These are phyloP conservation scores for Danio kyathit DNA, from an alignment of 2,797 vertebrate genomes.

Conservation along the genomic window DNA sequence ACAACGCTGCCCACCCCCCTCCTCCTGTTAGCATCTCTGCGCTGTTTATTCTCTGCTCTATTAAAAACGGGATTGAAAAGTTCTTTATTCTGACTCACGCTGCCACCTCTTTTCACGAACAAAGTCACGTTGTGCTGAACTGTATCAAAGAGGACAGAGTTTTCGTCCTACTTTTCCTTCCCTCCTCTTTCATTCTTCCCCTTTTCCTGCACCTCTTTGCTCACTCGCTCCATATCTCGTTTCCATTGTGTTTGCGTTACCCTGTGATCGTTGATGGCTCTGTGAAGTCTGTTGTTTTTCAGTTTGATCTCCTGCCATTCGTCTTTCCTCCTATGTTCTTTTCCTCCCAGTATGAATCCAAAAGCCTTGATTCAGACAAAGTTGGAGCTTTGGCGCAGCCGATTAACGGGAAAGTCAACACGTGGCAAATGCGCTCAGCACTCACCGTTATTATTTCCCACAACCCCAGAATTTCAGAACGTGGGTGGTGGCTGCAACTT, in stretches of 20 bases:
- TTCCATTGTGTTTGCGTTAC: slow-evolving; percentile 37
- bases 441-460: slow-evolving; percentile 48
- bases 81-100: slow-evolving; percentile 8
- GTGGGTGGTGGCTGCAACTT: slow-evolving; percentile 55
- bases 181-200: slow-evolving; percentile 40
- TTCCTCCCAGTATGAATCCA: slow-evolving; percentile 29
- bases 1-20: background rate
- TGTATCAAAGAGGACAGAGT: slow-evolving; percentile 73
- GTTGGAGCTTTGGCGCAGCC: slow-evolving; percentile 27
- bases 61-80: slow-evolving; percentile 63
- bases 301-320: slow-evolving; percentile 1
- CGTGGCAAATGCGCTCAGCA: slow-evolving; percentile 6
- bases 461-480: slow-evolving; percentile 32
- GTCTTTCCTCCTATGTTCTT: slow-evolving; percentile 27
- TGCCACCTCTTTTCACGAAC: slow-evolving; percentile 47
- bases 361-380: slow-evolving; percentile 46
- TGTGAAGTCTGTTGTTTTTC: slow-evolving; percentile 52
- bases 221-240: slow-evolving; percentile 53
- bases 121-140: slow-evolving; percentile 64
- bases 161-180: slow-evolving; percentile 72
- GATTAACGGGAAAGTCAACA: slow-evolving; percentile 29
- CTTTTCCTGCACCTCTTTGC: slow-evolving; percentile 51
- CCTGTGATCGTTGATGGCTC: slow-evolving; percentile 38
- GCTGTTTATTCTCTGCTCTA: slow-evolving; percentile 55
- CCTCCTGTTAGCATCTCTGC: slow-evolving; percentile 45